Percentiles rank a stretch among this genome's conserved stretches.
phyloP scores from a whole-genome alignment of 1,140 invertebrate species.

The Akabosia matsudoensis region DNA sequence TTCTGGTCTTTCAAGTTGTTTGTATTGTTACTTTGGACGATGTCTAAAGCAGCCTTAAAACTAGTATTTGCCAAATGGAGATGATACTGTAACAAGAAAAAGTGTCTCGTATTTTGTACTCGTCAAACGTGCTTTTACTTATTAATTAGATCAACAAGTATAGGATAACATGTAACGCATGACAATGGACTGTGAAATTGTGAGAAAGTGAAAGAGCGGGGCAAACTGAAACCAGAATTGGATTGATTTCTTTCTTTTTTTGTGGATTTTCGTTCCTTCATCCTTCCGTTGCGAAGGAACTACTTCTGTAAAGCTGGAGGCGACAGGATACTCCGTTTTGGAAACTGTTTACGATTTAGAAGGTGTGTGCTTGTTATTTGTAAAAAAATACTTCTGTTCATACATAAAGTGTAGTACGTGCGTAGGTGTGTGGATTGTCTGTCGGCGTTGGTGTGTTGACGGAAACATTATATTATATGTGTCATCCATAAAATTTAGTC shows the following conservation, averaged over 20 bases:
- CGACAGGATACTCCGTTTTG: background rate
- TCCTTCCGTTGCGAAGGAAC: constrained; percentile 2
- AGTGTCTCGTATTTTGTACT: background rate
- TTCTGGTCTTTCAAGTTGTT: no score
- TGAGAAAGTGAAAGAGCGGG: background rate
- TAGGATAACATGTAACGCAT: background rate
- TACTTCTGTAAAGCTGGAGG: background rate
- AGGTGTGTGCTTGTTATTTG: background rate
- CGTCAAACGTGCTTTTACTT: background rate
- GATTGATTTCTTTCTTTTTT: background rate
- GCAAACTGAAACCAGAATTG: background rate
- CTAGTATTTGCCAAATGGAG: background rate
- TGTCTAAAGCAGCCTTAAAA: background rate
- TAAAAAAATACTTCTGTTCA: background rate
- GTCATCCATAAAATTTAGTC: background rate
- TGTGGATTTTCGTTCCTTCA: background rate
- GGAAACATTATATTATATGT: background rate
- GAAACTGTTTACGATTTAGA: background rate
- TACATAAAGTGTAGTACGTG: background rate
- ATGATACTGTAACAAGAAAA: background rate
- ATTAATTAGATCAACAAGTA: background rate
- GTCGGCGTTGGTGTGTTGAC: background rate
- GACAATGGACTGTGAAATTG: background rate
- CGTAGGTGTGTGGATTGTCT: background rate
- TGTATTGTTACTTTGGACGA: background rate